These are phyloP conservation scores for Caenorhabditis remanei DNA, from an alignment of 1,140 invertebrate genomes.

Conservation along the genomic window DNA sequence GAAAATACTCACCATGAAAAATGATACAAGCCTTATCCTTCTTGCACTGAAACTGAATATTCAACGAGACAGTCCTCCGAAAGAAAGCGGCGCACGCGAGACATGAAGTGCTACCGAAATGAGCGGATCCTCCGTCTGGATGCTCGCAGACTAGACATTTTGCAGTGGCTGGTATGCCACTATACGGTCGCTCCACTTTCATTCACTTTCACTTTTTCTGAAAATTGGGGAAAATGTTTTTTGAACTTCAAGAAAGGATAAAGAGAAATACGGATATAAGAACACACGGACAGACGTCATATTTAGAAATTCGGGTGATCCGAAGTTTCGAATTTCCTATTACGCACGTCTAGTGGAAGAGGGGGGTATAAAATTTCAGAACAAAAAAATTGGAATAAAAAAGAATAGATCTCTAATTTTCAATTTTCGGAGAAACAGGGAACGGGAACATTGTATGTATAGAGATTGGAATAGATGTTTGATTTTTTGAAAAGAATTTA, in stretches of 20 bases:
- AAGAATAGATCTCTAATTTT: too few species aligned
- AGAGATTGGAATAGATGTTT: too few species aligned
- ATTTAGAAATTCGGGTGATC: too few species aligned
- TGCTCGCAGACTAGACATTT: constrained; percentile 60
- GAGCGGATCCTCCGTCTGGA: constrained; percentile 59
- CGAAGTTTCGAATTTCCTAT: too few species aligned
- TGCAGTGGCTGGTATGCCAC: not conserved
- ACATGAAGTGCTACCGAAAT: constrained; percentile 62
- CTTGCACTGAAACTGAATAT: constrained; percentile 56
- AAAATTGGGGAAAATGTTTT: not conserved
- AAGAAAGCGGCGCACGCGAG: constrained; percentile 68
- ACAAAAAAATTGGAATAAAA: too few species aligned
- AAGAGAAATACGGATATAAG: not conserved
- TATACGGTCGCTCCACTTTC: not conserved
- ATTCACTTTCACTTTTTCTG: not conserved
- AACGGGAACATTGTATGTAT: too few species aligned
- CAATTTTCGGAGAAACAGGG: too few species aligned
- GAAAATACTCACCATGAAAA: constrained; percentile 41
- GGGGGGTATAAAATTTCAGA: too few species aligned
- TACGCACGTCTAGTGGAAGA: too few species aligned
- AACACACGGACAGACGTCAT: not conserved
- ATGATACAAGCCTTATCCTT: constrained; percentile 26
- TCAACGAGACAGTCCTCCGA: constrained; percentile 53
- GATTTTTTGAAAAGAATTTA: too few species aligned
- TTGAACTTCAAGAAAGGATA: not conserved